Base-by-base conservation (phyloP, 2,113 vertebrate genomes). In the Dissostichus mawsoni region DNA sequence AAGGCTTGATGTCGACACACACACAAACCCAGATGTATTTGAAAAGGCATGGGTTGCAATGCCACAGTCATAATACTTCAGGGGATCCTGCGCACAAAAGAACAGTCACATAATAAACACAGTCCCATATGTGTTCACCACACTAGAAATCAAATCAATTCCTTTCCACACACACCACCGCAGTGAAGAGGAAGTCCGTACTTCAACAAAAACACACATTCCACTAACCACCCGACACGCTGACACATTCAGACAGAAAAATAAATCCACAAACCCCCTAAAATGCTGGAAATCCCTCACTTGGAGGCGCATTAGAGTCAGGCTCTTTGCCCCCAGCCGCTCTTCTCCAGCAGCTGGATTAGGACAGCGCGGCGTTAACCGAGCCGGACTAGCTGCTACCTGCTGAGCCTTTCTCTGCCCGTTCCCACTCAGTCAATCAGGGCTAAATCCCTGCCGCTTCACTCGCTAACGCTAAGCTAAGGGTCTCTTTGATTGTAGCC, bases 381-480 rank as follows among this genome's bases (percentile, higher is more conserved):
- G 62, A 78, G 65, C 69, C 25, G 11, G 82, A 67, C 81, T 89
- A 75, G 88, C 87, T 66, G 83, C 83, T 87, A 86, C 92, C 92
- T 90, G 89, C 92, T 87, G 91, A 82, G 92, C 76, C 82, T 71
- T 89, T 91, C 86, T 92, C 80, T 45, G n/a, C 57, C 74, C 51
- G 11, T 18, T 79, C 86, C 84, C 81, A 70, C 82, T 86, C 81
- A 70, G 69, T 90, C 92, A 87, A 92, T 92, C 86, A 84, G 70
- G 69, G 45, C 69, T 79, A 88, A 93, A 86, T 89, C 88, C 87
- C 55, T 74, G 83, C 75, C 78, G 84, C 89, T 88, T 84, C 88
- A 76, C 79, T 84, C 55, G 56, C 83, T 87, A 86, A 90, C 45
- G 72, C 75, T 88, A 74, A 90, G 82, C 89, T 85, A 84, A 89